Evolutionary conservation across 2,888 invertebrate genomes (phyloP), one percentile per base, ranked within the genome.

Genomic region (Stegana nigrithorax): DNA sequence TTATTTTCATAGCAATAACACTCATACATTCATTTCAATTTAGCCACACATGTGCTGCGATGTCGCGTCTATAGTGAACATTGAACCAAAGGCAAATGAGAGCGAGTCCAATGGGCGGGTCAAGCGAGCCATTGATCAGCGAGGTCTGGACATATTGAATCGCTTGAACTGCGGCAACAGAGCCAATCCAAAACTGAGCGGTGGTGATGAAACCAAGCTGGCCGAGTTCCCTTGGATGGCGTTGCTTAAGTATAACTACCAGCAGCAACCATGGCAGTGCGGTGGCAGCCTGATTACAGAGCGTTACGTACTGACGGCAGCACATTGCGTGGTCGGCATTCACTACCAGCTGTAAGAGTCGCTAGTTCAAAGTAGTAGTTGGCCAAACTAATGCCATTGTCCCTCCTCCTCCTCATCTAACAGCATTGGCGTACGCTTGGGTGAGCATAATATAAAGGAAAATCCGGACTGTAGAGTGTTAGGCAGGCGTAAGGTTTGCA

Each of bases 201-300:
- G 89, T 2, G 93, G 92, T 0, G 87, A 89, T 47, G 84, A 87
- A 63, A 90, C 92, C 0, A 82, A 82, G 0, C 79, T 92, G 4
- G 88, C 87, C 42, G 90, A 92, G 71, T 91, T 89, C 83, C 93
- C 93, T 0, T 93, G 92, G 92, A 90, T 93, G 91, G 91, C 90
- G 0, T 84, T 92, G 1, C 79, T 93, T n/a, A 88, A 89, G 1
- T 93, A 92, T 69, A 80, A 86, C 55, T 83, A 86, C 60, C 23
- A 62, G 0, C 71, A 71, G 1, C 63, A 72, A 4, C 65, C 62
- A 42, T 81, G 87, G 81, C 85, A 83, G 21, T 84, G 84, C 62
- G 84, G 81, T n/a, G 84, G 83, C 19, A 73, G 82, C 12, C 60
- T 84, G 58, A 84, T 84, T 51, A 71, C 72, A 10, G 69, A 76